Evolutionary conservation across 2,888 invertebrate species (phyloP).

Genomic region (Teleiodes luculella): DNA sequence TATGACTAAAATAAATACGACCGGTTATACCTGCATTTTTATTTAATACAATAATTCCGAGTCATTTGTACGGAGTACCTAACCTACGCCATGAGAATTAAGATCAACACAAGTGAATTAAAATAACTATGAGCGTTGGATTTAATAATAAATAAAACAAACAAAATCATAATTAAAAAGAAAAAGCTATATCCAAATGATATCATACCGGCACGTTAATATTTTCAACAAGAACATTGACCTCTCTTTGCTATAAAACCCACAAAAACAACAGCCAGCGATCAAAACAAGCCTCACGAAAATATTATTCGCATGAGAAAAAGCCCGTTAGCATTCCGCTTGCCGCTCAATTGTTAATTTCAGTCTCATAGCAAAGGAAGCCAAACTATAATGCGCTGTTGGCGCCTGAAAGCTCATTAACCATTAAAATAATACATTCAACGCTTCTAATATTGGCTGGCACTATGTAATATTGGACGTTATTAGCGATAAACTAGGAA

Average conservation of each 20-base stretch:
- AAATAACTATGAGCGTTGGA: too few relatives aligned
- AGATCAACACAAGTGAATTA: too few relatives aligned
- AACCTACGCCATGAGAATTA: too few relatives aligned
- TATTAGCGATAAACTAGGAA: not conserved
- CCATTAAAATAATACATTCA: not conserved
- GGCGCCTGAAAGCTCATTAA: slow-evolving; percentile 9
- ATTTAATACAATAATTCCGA: too few relatives aligned
- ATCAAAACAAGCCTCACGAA: slow-evolving; percentile 1
- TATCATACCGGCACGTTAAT: not conserved
- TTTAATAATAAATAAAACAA: too few relatives aligned
- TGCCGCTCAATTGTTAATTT: not conserved
- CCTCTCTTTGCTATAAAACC: not conserved
- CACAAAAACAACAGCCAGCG: not conserved
- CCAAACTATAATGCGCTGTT: slow-evolving; percentile 15
- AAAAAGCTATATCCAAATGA: too few relatives aligned
- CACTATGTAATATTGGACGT: not conserved
- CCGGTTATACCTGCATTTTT: too few relatives aligned
- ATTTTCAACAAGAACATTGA: not conserved
- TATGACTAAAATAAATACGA: too few relatives aligned
- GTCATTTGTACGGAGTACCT: too few relatives aligned
- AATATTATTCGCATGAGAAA: not conserved
- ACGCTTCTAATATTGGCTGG: not conserved
- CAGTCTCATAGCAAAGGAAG: not conserved
- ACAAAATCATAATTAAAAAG: too few relatives aligned
- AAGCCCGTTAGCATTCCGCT: slow-evolving; percentile 2